Base-by-base conservation (phyloP, 2,113 vertebrate genomes). In the Zapus hudsonius region DNA sequence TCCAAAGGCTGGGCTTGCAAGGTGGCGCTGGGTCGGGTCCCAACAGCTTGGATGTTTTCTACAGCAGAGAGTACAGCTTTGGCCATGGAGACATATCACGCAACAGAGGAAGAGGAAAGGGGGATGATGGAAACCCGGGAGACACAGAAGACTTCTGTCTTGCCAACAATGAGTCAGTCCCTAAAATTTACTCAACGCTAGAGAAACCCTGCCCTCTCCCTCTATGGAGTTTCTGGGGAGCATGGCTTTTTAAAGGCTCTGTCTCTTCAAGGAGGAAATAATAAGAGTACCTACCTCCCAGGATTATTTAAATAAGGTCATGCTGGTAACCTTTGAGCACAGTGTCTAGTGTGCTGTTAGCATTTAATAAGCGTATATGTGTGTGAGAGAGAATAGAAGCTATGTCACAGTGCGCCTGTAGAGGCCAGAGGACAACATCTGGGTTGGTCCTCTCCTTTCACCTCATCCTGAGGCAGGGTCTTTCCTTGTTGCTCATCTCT, bases 11-110 rank as follows among this genome's bases (percentile, higher is more conserved):
- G 93, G 97, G 84, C 96, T 96, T 61, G 0, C 84, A 92, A 96
- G 97, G 96, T 96, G 97, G 91, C 17, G 55, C 96, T 96, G 95
- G 95, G 95, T 96, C 63, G 69, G 44, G 92, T 94, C 95, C 95
- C 94, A 95, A 94, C 81, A 91, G 69, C 91, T 78, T 87, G 92
- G 84, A 96, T 90, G 73, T 87, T 97, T 82, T 93, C 93, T 92
- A 16, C 66, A 89, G 78, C 67, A 25, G 19, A 87, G 47, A 89
- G 75, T 42, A 3, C 44, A 89, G 92, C 69, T 74, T 81, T 92
- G 90, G 92, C 92, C 23, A 5, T 59, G 73, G 85, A 74, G 64
- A 75, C 2, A 0, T 29, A 42, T 40, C 22, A 20, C 57, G 70
- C 57, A 52, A 23, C 19, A 25, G 42, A 61, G 36, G 84, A 40